Evolutionary conservation across 2,113 vertebrate genomes (phyloP).

Genomic region (Laticauda colubrina): DNA sequence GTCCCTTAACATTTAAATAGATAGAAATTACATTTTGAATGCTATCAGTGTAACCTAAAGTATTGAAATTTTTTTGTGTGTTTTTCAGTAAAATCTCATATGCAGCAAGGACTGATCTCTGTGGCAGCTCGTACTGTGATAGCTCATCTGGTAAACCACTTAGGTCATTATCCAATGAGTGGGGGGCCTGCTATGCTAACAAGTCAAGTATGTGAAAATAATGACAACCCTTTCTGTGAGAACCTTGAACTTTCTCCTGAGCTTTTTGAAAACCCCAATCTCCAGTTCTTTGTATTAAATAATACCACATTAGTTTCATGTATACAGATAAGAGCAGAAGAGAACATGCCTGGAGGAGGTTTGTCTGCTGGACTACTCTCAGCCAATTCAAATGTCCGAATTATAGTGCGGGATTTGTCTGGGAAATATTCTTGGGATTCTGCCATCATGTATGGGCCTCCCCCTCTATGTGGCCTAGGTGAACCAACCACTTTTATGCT

Average conservation of each 20-base stretch:
- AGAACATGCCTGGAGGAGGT: constrained; percentile 87
- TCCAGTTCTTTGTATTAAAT: constrained; percentile 95
- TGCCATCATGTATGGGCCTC: constrained; percentile 90
- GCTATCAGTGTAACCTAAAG: constrained; percentile 34
- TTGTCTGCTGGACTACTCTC: constrained; percentile 91
- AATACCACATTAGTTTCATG: constrained; percentile 87
- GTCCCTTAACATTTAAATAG: background rate
- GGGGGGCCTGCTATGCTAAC: constrained; percentile 96
- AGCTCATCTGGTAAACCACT: constrained; percentile 94
- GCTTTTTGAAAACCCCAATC: constrained; percentile 95
- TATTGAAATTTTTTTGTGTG: constrained; percentile 52
- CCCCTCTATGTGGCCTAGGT: constrained; percentile 70
- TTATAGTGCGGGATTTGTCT: constrained; percentile 93
- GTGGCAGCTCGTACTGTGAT: constrained; percentile 97
- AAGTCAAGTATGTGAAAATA: constrained; percentile 96
- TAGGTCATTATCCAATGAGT: constrained; percentile 96
- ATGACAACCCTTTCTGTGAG: constrained; percentile 94
- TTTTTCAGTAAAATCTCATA: constrained; percentile 86
- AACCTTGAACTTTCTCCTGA: constrained; percentile 91
- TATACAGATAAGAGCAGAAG: constrained; percentile 90
- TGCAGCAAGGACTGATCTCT: constrained; percentile 95
- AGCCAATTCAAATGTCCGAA: constrained; percentile 87
- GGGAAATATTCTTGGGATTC: constrained; percentile 99
- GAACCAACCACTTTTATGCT: constrained; percentile 69
- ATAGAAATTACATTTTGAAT: background rate